phyloP scores from a whole-genome alignment of 37 sponge, comb jelly and placozoan genomes.

The Agelas oroides region DNA sequence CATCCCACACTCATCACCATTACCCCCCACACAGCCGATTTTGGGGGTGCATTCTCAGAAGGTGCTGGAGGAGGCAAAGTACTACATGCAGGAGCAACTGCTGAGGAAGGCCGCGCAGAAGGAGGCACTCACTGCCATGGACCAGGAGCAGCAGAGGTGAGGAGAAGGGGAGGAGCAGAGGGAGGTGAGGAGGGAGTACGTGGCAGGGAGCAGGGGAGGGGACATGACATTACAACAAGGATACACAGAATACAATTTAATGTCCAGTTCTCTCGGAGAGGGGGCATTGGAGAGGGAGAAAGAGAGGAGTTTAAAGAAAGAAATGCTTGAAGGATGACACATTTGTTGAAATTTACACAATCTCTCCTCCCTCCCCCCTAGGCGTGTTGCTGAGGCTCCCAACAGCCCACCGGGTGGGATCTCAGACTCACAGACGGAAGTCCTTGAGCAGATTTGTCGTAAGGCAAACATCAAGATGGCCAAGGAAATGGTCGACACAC shows the following conservation, averaged over 20 bases:
- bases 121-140: constrained; percentile 58
- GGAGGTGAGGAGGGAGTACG: background rate
- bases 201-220: background rate
- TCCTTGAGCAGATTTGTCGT: constrained; percentile 57
- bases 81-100: constrained; percentile 72
- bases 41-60: constrained; percentile 19
- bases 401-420: constrained; percentile 12
- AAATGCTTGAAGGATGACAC: too few species aligned
- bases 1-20: background rate
- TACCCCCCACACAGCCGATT: background rate
- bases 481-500: constrained; percentile 52
- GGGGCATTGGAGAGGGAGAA: too few species aligned
- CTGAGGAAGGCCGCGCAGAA: constrained; percentile 72
- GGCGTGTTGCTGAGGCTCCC: constrained; percentile 40
- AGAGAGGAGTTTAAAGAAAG: too few species aligned
- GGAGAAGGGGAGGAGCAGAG: background rate
- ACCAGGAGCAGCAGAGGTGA: constrained; percentile 69
- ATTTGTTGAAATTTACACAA: too few species aligned
- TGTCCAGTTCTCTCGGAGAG: too few species aligned
- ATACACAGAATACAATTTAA: too few species aligned
- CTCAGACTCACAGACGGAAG: constrained; percentile 43
- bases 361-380: background rate
- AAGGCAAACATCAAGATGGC: constrained; percentile 40
- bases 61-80: constrained; percentile 71
- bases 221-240: too few species aligned